These are phyloP conservation scores for Lepetodrilus schrolli DNA, from an alignment of 2,888 invertebrate species.

Conservation along the genomic window DNA sequence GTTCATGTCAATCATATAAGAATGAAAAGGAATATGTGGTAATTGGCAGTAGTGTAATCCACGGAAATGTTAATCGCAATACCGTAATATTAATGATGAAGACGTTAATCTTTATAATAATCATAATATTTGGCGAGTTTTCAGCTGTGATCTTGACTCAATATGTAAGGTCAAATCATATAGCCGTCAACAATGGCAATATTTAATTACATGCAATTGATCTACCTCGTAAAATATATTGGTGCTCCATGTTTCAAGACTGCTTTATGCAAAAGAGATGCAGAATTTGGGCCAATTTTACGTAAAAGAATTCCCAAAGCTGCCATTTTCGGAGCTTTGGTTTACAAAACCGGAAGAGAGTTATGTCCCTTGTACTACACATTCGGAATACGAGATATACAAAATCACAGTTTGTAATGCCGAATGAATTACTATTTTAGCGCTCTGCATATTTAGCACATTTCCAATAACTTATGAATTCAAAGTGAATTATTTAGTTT, in stretches of 20 bases:
- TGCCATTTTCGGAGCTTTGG: constrained; percentile 51
- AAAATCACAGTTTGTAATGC: no score
- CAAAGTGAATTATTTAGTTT: no score
- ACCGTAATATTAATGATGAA: background rate
- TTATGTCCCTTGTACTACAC: background rate
- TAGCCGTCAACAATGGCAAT: background rate
- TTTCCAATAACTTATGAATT: no score
- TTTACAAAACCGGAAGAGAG: background rate
- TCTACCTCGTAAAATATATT: constrained; percentile 34
- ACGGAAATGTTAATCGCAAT: background rate
- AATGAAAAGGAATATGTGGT: no score
- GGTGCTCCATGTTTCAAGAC: constrained; percentile 37
- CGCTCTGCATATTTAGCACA: no score
- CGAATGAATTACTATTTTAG: no score
- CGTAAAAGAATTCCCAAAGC: constrained; percentile 57
- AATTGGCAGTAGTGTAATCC: background rate
- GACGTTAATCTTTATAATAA: no score
- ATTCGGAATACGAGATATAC: no score
- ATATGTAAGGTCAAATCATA: background rate
- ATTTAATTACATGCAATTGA: background rate
- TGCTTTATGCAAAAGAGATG: constrained; percentile 40
- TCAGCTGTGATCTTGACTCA: background rate
- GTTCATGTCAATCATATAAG: no score
- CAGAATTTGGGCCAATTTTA: constrained; percentile 44
- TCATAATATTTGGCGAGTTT: no score